A percentile compares a stretch with the other conserved stretches of the same genome.
Evolutionary conservation across 2,888 invertebrate genomes (phyloP).

Genomic region (Ectemnius cavifrons): DNA sequence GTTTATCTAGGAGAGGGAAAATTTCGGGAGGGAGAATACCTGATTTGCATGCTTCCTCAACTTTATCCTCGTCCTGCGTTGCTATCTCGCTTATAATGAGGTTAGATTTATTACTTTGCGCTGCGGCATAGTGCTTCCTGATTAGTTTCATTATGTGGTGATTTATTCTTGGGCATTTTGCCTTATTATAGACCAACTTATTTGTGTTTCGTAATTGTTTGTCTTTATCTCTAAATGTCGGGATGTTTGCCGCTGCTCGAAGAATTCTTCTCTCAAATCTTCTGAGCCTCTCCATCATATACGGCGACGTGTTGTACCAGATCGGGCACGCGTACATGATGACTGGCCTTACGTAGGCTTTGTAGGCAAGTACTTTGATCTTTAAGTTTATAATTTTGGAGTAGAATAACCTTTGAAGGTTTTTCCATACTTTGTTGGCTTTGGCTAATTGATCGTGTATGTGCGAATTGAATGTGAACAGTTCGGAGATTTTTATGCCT

Average conservation of each 20-base stretch:
- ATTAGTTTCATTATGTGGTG: not conserved
- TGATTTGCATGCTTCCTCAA: no score
- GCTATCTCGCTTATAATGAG: no score
- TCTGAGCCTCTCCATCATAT: not conserved
- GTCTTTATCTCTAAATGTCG: not conserved
- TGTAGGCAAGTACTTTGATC: not conserved
- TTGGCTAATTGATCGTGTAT: no score
- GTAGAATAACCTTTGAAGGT: no score
- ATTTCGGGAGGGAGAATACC: no score
- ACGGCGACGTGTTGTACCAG: not conserved
- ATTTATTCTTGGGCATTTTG: not conserved
- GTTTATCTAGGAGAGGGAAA: no score
- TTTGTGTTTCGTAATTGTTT: not conserved
- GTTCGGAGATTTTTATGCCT: no score
- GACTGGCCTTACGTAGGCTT: not conserved
- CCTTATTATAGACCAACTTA: not conserved
- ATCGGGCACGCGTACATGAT: not conserved
- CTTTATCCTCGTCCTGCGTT: no score
- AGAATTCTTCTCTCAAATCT: not conserved
- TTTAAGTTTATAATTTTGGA: conserved; percentile 7
- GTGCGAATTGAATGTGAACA: no score
- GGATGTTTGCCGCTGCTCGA: not conserved
- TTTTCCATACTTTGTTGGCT: no score
- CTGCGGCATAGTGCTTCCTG: no score
- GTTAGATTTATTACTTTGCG: no score